Base-by-base conservation (phyloP, 1,140 invertebrate species). In the Galleria mellonella region DNA sequence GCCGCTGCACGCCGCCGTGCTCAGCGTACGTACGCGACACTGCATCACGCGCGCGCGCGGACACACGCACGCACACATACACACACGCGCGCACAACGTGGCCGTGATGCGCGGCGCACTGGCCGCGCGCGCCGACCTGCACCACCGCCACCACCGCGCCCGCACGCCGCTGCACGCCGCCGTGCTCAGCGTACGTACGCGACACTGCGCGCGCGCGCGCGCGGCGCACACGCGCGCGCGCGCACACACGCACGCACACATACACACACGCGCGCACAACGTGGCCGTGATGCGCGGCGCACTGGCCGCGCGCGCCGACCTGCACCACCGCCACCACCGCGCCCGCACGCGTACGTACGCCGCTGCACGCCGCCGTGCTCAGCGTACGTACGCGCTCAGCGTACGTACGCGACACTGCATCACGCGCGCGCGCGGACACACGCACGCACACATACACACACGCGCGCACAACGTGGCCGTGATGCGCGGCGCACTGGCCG, bases 281-380 rank as follows among this genome's bases (percentile, higher is more conserved):
- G 86, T 98, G 38, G 91, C 93, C 1, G 94, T 96, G 1, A 97
- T 98, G 96, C 92, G 93, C 66, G 91, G 93, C 62, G 96, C 96
- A 8, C 84, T 97, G 29, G 95, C 96, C 9, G 87, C 93, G 41
- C 93, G 93, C 27, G 96, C 95, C 4, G 91, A 96, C 66, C 15
- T 12, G 10, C 4, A 9, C 12, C 32, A 12, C 15, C 27, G 17
- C 17, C 8, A 32, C 30, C 30, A 15, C 8, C 15, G 9, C 6
- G 27, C 4, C 3, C 9, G 32, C 30, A 14, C 36, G 14, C 40
- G 39, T 62, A n/a, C 13, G 51, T 53, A 23, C 2, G 2, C 2
- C 17, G 6, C 6, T 10, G 13, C 11, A 27, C n/a, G n/a, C n/a
- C n/a, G 3, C 4, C 27, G 15, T 8, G 3, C 23, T 23, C 9